These are phyloP conservation scores for Rhizomys pruinosus DNA, from an alignment of 2,113 vertebrate genomes.

Conservation along the genomic window DNA sequence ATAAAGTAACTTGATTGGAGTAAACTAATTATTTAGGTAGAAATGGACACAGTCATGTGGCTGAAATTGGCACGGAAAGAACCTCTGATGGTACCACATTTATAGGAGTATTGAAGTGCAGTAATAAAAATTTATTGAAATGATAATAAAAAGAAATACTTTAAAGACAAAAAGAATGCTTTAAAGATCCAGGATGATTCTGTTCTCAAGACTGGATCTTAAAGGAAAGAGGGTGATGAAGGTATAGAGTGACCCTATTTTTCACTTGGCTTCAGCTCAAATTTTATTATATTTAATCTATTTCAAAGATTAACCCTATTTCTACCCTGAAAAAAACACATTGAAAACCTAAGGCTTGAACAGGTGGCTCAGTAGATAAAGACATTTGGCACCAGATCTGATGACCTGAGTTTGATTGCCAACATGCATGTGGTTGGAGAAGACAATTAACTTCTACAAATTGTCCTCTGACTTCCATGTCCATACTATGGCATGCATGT, in stretches of 20 bases:
- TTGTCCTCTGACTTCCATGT: background rate
- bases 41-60: constrained; percentile 72
- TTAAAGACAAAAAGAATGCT: background rate
- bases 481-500: no score
- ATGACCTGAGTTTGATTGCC: background rate
- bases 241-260: background rate
- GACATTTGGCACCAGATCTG: background rate
- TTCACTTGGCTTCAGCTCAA: background rate
- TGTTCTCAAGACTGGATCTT: background rate
- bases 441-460: background rate
- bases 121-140: constrained; percentile 74
- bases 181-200: background rate
- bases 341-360: background rate
- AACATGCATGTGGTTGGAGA: background rate
- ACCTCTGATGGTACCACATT: constrained; percentile 71
- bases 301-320: background rate
- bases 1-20: constrained; percentile 38
- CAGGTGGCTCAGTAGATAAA: background rate
- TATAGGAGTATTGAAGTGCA: constrained; percentile 77
- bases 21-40: constrained; percentile 71
- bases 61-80: constrained; percentile 67
- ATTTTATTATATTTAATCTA: background rate
- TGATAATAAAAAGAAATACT: background rate
- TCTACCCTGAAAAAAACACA: background rate
- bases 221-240: background rate